Conservation (phyloP, 2,797 vertebrate genomes). For the Novumbra hubbsi region DNA sequence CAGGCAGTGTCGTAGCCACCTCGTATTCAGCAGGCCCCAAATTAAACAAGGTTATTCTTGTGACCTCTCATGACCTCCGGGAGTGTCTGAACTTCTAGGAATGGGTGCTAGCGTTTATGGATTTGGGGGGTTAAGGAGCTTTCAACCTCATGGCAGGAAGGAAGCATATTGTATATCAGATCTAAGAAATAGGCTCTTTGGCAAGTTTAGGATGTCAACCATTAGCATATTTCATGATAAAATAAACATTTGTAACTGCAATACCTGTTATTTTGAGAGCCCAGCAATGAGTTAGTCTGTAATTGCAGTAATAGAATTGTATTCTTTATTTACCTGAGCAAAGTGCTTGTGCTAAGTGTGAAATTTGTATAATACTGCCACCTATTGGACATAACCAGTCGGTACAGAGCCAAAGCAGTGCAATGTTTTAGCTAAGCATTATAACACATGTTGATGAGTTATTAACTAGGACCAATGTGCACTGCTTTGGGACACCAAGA, state of each 20-base stretch:
- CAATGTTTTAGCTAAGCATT: too few relatives aligned
- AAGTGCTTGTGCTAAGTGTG: too few relatives aligned
- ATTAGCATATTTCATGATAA: neutral
- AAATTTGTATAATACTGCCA: conserved; percentile 20
- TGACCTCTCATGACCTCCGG: neutral
- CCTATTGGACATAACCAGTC: conserved; percentile 20
- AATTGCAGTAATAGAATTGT: neutral
- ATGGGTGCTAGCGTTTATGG: neutral
- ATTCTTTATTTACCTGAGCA: neutral
- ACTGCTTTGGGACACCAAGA: neutral
- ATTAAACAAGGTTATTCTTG: neutral
- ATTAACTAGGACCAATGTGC: neutral
- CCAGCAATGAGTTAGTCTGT: neutral
- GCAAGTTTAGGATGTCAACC: neutral
- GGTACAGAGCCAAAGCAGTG: neutral
- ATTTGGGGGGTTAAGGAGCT: neutral
- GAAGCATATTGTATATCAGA: neutral
- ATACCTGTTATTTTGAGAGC: neutral
- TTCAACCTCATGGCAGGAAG: neutral
- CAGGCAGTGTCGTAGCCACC: too few relatives aligned
- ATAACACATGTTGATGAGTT: neutral
- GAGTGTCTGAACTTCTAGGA: neutral
- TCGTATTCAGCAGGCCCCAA: neutral
- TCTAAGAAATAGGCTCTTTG: neutral
- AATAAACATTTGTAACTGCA: neutral